phyloP scores from a whole-genome alignment of 2,888 invertebrate species.

The Aricia artaxerxes region DNA sequence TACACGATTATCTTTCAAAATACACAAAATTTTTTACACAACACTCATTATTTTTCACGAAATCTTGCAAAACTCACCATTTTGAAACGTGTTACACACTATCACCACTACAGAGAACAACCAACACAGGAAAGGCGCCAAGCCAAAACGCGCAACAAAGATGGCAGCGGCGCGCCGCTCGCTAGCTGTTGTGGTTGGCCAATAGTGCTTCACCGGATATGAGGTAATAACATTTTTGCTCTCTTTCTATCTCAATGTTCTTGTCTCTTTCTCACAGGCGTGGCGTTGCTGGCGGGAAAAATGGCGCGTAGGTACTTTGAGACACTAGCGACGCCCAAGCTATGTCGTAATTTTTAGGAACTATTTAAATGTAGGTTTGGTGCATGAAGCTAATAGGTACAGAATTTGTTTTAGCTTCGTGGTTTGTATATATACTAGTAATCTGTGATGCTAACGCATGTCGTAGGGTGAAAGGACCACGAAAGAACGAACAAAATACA shows the following conservation, averaged over 20 bases:
- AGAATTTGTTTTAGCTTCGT: too few relatives aligned
- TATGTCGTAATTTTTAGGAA: conserved; percentile 19
- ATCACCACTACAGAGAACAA: conserved; percentile 71
- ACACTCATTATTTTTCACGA: conserved; percentile 58
- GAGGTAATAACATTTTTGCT: conserved; percentile 52
- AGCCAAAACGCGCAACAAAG: conserved; percentile 73
- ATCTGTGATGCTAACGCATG: too few relatives aligned
- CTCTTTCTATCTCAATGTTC: not conserved
- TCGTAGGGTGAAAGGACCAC: too few relatives aligned
- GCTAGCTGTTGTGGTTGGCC: conserved; percentile 52
- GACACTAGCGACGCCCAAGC: conserved; percentile 12
- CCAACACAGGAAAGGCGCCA: conserved; percentile 79
- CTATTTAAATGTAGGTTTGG: not conserved
- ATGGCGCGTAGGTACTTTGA: conserved; percentile 1
- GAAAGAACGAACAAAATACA: too few relatives aligned
- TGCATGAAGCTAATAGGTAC: too few relatives aligned
- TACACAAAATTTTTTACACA: conserved; percentile 58
- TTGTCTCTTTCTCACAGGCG: not conserved
- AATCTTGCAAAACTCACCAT: conserved; percentile 81
- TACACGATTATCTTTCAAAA: conserved; percentile 60
- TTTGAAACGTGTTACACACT: conserved; percentile 79
- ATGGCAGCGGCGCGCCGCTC: conserved; percentile 64
- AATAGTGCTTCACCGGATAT: conserved; percentile 61
- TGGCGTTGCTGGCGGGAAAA: conserved; percentile 27
- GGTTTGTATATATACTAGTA: too few relatives aligned